Percentiles rank a stretch among this genome's conserved stretches.
These are phyloP conservation scores for Apamea crenata DNA, from an alignment of 2,888 invertebrate genomes.

Conservation along the genomic window DNA sequence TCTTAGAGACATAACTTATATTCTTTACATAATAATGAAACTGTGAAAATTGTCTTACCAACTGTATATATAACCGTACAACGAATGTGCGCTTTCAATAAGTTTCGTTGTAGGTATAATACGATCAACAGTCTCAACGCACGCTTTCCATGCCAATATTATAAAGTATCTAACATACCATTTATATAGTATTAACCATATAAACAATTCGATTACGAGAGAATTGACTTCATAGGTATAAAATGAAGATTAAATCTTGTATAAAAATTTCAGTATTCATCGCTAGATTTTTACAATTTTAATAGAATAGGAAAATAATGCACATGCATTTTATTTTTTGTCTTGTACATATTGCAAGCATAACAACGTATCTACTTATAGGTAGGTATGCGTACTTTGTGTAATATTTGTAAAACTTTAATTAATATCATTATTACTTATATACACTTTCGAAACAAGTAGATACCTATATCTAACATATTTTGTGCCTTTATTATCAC, in stretches of 20 bases:
- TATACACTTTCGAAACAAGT: conserved; percentile 67
- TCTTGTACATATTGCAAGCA: conserved; percentile 75
- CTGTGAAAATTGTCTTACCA: conserved; percentile 88
- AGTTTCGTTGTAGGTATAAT: conserved; percentile 78
- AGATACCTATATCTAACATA: conserved; percentile 66
- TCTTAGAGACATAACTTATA: conserved; percentile 88
- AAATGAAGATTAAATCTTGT: conserved; percentile 83
- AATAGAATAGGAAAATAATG: conserved; percentile 82
- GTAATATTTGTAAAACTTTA: conserved; percentile 67
- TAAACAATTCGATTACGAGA: conserved; percentile 84
- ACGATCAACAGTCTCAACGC: conserved; percentile 83
- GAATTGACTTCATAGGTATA: conserved; percentile 88
- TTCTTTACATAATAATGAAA: conserved; percentile 88
- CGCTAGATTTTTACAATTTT: conserved; percentile 72
- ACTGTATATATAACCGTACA: conserved; percentile 81
- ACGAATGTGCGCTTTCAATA: conserved; percentile 81
- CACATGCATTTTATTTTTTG: conserved; percentile 75
- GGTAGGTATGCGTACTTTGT: conserved; percentile 64
- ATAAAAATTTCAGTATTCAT: conserved; percentile 82
- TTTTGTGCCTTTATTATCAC: conserved; percentile 79
- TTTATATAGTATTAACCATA: conserved; percentile 77
- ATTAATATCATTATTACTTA: conserved; percentile 67
- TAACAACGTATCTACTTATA: conserved; percentile 73
- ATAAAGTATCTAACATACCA: conserved; percentile 76
- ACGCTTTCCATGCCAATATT: conserved; percentile 81